A percentile compares a stretch with the other conserved stretches of the same genome.
These are phyloP conservation scores for Dicycla oo DNA, from an alignment of 2,888 invertebrate species.

Conservation along the genomic window DNA sequence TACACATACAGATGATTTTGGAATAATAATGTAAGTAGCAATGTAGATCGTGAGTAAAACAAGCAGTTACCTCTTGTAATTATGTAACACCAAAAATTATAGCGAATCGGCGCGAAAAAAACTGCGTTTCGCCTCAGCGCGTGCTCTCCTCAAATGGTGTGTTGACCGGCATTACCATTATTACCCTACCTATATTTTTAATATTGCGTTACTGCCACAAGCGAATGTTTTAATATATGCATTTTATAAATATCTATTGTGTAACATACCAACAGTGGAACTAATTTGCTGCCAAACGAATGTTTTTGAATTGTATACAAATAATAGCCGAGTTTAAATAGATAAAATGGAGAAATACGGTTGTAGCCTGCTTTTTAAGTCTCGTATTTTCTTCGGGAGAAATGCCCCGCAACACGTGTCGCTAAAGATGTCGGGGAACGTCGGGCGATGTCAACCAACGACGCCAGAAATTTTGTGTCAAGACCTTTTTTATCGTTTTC, in stretches of 20 bases:
- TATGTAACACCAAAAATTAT: too few species aligned
- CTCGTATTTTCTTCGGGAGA: background rate
- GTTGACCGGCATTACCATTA: too few species aligned
- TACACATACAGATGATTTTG: too few species aligned
- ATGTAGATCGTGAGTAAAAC: too few species aligned
- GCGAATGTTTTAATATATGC: constrained; percentile 7
- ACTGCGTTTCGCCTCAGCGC: too few species aligned
- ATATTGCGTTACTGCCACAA: background rate
- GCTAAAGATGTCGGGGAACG: background rate
- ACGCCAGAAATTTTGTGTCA: background rate
- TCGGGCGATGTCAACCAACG: background rate
- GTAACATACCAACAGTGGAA: background rate
- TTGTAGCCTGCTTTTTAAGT: background rate
- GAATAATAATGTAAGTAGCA: too few species aligned
- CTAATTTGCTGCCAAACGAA: background rate
- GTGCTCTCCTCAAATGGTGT: too few species aligned
- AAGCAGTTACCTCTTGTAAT: too few species aligned
- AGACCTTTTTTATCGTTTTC: background rate
- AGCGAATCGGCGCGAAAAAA: too few species aligned
- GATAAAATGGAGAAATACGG: background rate
- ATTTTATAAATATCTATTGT: constrained; percentile 7
- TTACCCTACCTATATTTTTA: background rate
- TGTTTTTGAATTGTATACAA: background rate
- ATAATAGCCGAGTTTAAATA: background rate
- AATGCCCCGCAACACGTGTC: background rate